Base-by-base conservation (phyloP, 2,113 vertebrate genomes). In the Carlito syrichta region DNA sequence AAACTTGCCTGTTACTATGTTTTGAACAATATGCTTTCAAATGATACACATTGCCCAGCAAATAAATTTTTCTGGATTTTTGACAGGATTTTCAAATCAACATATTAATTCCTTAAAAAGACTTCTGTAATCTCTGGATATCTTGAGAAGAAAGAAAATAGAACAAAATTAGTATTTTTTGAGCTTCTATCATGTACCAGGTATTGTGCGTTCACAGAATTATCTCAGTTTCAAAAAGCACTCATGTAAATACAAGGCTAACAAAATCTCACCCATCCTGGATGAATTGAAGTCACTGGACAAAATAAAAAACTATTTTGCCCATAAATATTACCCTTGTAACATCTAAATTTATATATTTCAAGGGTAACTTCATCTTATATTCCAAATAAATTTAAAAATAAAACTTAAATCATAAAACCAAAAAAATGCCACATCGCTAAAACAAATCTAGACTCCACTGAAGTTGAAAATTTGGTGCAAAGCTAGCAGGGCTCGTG, bases 341-440 rank as follows among this genome's bases (percentile, higher is more conserved):
- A 91, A 66, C 43, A 91, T 92, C 90, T 88, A 78, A 94, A 78
- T 27, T 77, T 85, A 89, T 48, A 45, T 79, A 86, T 91, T 88
- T 95, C 32, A 68, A 93, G 6, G 48, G 27, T 60, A 94, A 89
- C 48, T 95, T 95, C 66, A 83, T 81, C 58, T 43, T 63, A 78
- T 69, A 60, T n/a, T 96, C 50, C 40, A 91, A 63, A 94, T 93
- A 56, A 91, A 94, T 89, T 92, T 91, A 54, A 96, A 96, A 97
- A 91, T 94, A 95, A 94, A 93, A 69, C 60, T 92, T 89, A 95
- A 95, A 68, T 94, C 76, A 94, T 73, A 89, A 96, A 93, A 32
- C 16, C 62, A 73, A 94, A 95, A 52, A 91, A 85, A 23, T 66
- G 54, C 66, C 82, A 82, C 83, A 62, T 43, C 73, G 45, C 48